phyloP scores from a whole-genome alignment of 1,140 invertebrate species.

The Antheraea mylitta region DNA sequence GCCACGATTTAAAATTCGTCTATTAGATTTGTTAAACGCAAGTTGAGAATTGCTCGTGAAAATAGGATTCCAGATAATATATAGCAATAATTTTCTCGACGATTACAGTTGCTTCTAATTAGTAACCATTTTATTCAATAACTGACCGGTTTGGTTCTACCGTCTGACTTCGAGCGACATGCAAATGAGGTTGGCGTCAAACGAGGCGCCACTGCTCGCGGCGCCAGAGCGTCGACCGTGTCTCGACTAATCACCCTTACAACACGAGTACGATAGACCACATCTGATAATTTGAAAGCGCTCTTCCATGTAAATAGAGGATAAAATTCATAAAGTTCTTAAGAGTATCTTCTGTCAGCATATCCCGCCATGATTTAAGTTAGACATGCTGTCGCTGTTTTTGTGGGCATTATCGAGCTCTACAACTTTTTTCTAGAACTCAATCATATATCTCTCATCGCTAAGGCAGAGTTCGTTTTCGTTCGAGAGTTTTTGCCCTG shows the following conservation, averaged over 20 bases:
- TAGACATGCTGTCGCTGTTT: too few species aligned
- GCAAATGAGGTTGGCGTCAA: constrained; percentile 48
- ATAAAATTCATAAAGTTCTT: neutral
- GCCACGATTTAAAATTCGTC: too few species aligned
- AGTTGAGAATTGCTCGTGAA: neutral
- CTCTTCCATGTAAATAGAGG: neutral
- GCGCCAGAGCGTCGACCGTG: constrained; percentile 35
- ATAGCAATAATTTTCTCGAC: neutral
- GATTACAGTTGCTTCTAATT: constrained; percentile 5
- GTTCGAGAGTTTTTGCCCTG: too few species aligned
- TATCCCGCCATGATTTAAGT: too few species aligned
- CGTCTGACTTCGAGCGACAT: constrained; percentile 31
- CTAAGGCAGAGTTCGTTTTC: too few species aligned
- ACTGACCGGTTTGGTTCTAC: constrained; percentile 23
- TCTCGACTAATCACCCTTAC: constrained; percentile 23
- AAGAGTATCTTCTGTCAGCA: neutral
- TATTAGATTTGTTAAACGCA: too few species aligned
- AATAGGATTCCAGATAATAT: neutral
- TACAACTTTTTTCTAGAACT: too few species aligned
- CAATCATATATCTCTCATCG: too few species aligned
- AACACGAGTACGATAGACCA: constrained; percentile 1
- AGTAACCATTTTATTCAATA: constrained; percentile 11
- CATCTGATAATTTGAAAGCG: constrained; percentile 11
- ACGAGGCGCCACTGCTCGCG: constrained; percentile 21
- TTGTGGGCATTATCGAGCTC: too few species aligned